A percentile compares a stretch with the other conserved stretches of the same genome.
phyloP scores from a whole-genome alignment of 2,797 vertebrate species.

The Petrocephalus sullivani region DNA sequence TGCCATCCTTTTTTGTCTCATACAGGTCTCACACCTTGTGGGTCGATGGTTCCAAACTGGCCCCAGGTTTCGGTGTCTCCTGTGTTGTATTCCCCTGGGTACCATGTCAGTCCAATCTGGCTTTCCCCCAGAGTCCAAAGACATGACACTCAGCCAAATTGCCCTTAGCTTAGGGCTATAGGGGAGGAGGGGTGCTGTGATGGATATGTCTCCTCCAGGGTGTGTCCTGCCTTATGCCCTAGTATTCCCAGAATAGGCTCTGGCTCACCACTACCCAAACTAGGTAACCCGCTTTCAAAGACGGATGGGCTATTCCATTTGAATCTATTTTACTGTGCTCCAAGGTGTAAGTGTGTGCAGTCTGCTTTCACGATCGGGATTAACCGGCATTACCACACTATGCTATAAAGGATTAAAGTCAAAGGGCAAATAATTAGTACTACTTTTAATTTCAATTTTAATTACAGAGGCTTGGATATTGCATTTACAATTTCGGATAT shows the following conservation, averaged over 20 bases:
- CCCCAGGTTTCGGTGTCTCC: background rate
- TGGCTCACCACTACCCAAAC: constrained; percentile 1
- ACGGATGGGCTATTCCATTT: background rate
- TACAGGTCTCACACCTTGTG: background rate
- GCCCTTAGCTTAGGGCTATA: background rate
- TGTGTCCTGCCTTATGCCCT: constrained; percentile 8
- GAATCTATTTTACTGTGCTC: constrained; percentile 38
- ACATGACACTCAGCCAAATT: background rate
- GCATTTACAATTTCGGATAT: background rate
- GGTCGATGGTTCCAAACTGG: background rate
- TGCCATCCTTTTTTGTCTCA: background rate
- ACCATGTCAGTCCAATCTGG: background rate
- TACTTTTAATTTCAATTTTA: constrained; percentile 45
- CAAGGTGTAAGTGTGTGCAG: constrained; percentile 58
- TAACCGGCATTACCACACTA: constrained; percentile 60
- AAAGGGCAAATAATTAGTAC: constrained; percentile 41
- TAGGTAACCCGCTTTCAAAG: constrained; percentile 11
- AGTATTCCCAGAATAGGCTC: background rate
- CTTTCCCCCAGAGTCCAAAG: background rate
- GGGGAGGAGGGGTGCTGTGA: background rate
- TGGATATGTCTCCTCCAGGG: background rate
- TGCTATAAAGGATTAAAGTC: constrained; percentile 50
- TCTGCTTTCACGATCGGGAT: constrained; percentile 62
- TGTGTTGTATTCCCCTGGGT: background rate
- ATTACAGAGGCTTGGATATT: constrained; percentile 34